Evolutionary conservation across 2,797 vertebrate genomes (phyloP).

Genomic region (Malacoctenus gilli): DNA sequence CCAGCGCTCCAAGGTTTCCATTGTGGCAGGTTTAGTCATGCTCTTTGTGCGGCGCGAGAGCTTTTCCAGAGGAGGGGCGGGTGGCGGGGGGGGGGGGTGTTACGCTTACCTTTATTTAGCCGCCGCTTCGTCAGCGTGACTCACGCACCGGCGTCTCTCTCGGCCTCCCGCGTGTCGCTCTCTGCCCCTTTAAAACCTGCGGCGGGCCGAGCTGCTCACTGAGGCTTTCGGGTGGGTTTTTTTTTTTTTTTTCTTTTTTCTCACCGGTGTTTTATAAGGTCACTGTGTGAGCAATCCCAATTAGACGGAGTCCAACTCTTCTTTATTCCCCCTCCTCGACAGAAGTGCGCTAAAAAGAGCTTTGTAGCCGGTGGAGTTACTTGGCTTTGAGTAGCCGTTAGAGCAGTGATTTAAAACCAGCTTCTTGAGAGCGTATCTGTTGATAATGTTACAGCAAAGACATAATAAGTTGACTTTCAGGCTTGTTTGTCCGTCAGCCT

Average conservation of each 20-base stretch:
- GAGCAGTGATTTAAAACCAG: no score
- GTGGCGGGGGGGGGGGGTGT: slow-evolving; percentile 9
- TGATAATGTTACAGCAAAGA: no score
- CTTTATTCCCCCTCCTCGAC: not conserved
- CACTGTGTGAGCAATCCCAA: slow-evolving; percentile 11
- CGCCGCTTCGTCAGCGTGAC: slow-evolving; percentile 52
- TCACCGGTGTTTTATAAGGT: no score
- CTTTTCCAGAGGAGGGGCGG: slow-evolving; percentile 26
- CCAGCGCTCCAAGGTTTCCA: slow-evolving; percentile 44
- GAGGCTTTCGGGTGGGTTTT: no score
- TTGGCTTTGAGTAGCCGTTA: no score
- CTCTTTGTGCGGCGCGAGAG: slow-evolving; percentile 45
- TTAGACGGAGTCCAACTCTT: slow-evolving; percentile 3
- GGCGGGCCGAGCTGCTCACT: slow-evolving; percentile 13
- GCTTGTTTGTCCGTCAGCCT: no score
- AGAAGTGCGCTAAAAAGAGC: no score
- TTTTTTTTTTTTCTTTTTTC: slow-evolving; percentile 12
- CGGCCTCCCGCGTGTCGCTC: slow-evolving; percentile 45
- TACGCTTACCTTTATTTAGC: slow-evolving; percentile 52
- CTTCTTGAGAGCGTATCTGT: no score
- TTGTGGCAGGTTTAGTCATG: slow-evolving; percentile 52
- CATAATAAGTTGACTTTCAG: no score
- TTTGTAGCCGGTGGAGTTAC: no score
- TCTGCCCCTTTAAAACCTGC: slow-evolving; percentile 48
- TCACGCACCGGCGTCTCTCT: slow-evolving; percentile 60